These are phyloP conservation scores for Smittia aterrima DNA, from an alignment of 2,888 invertebrate genomes.

Conservation along the genomic window DNA sequence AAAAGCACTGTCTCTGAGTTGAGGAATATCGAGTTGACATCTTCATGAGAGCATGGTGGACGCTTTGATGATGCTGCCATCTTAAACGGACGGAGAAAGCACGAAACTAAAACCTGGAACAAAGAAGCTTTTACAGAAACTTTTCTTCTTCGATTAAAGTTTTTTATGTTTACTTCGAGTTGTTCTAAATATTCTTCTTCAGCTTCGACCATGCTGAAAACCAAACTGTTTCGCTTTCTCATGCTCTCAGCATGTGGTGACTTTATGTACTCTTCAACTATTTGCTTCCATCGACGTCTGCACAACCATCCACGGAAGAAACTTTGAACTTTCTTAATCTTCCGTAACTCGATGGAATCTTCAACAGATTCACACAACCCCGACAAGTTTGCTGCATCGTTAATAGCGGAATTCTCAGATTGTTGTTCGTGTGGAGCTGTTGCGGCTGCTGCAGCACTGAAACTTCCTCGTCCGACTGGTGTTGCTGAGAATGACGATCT, in stretches of 20 bases:
- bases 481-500: constrained; percentile 57
- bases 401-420: constrained; percentile 45
- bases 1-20: constrained; percentile 91
- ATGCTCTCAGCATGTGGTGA: constrained; percentile 92
- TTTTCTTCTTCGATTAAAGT: background rate
- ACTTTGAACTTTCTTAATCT: constrained; percentile 83
- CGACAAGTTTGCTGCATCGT: constrained; percentile 50
- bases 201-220: constrained; percentile 88
- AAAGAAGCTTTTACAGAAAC: background rate
- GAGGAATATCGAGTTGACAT: constrained; percentile 89
- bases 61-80: constrained; percentile 94
- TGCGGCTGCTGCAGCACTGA: constrained; percentile 45
- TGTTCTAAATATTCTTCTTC: constrained; percentile 92
- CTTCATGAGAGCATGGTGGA: constrained; percentile 89
- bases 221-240: constrained; percentile 85
- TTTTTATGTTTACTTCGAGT: constrained; percentile 65
- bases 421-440: constrained; percentile 51
- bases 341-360: constrained; percentile 73
- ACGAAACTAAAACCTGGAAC: constrained; percentile 67
- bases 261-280: constrained; percentile 90
- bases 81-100: constrained; percentile 84
- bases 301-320: constrained; percentile 94
- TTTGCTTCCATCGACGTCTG: constrained; percentile 88
- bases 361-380: constrained; percentile 48
- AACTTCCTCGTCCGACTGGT: constrained; percentile 47